These are phyloP conservation scores for Circaetus cinerascens DNA, from an alignment of 2,113 vertebrate species.

Conservation along the genomic window DNA sequence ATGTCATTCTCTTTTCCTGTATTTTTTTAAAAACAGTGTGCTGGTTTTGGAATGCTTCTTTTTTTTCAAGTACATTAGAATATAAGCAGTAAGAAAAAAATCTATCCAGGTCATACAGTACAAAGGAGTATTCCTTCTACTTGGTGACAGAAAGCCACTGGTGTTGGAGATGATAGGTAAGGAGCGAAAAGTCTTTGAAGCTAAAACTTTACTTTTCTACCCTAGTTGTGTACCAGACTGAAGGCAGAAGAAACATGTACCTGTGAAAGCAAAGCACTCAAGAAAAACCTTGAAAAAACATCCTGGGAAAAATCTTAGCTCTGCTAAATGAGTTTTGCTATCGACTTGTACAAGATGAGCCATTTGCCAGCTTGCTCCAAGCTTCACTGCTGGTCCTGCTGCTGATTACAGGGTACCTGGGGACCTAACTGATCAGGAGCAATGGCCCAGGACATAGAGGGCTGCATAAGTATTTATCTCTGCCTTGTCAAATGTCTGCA, in stretches of 20 bases:
- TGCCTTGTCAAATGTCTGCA: not conserved
- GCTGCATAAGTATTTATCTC: not conserved
- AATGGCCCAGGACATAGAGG: not conserved
- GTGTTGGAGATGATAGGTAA: not conserved
- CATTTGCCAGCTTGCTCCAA: not conserved
- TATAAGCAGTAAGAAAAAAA: not conserved
- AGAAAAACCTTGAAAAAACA: not conserved
- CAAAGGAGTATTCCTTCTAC: not conserved
- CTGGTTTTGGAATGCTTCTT: not conserved
- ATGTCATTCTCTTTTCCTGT: not conserved
- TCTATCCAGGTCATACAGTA: not conserved
- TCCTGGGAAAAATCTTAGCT: not conserved
- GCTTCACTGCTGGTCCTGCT: not conserved
- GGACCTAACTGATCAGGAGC: not conserved
- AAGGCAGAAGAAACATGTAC: not conserved
- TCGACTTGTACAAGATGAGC: fast-evolving
- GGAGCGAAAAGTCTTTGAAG: not conserved
- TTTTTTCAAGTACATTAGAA: not conserved
- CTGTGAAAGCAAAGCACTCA: not conserved
- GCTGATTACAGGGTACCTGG: not conserved
- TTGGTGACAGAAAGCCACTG: not conserved
- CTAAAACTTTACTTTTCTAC: not conserved
- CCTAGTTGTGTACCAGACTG: not conserved
- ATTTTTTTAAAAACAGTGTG: not conserved
- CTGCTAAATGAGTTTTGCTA: not conserved